A percentile compares a stretch with the other conserved stretches of the same genome.
These are phyloP conservation scores for Gortyna flavago DNA, from an alignment of 2,888 invertebrate species.

Conservation along the genomic window DNA sequence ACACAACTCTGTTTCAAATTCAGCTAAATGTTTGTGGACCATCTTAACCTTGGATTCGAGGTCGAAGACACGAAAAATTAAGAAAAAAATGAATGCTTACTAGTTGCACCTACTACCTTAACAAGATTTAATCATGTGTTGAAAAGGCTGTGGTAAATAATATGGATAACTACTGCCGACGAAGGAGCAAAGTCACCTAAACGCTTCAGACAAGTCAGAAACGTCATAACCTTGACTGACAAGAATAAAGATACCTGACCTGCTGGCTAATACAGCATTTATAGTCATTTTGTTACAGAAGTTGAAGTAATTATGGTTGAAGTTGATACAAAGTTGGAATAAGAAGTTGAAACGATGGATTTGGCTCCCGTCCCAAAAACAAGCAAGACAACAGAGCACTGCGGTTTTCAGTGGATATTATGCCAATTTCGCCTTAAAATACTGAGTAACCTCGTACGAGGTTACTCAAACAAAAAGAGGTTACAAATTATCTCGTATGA, in stretches of 20 bases:
- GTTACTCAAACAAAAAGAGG: neutral
- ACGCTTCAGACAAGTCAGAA: conserved; percentile 25
- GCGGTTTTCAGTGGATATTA: conserved; percentile 2
- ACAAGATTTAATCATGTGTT: conserved; percentile 17
- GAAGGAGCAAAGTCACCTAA: conserved; percentile 41
- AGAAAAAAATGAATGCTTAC: neutral
- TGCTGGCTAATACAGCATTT: conserved; percentile 24
- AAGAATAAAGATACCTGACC: conserved; percentile 41
- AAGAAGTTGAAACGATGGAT: neutral
- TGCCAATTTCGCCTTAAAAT: conserved; percentile 19
- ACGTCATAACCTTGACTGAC: conserved; percentile 41
- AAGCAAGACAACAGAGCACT: neutral
- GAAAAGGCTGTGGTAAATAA: conserved; percentile 33
- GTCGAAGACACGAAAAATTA: conserved; percentile 5
- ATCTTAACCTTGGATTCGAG: conserved; percentile 21
- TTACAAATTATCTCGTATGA: neutral
- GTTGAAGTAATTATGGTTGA: conserved; percentile 8
- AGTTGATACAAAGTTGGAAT: conserved; percentile 1
- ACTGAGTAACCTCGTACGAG: neutral
- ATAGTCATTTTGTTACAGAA: conserved; percentile 20
- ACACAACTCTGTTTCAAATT: conserved; percentile 32
- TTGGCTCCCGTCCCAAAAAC: conserved; percentile 34
- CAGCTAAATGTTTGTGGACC: conserved; percentile 8
- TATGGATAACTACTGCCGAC: conserved; percentile 35
- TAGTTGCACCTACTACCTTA: neutral